Base-by-base conservation (phyloP, 1,140 invertebrate genomes). In the Vanessa atalanta region DNA sequence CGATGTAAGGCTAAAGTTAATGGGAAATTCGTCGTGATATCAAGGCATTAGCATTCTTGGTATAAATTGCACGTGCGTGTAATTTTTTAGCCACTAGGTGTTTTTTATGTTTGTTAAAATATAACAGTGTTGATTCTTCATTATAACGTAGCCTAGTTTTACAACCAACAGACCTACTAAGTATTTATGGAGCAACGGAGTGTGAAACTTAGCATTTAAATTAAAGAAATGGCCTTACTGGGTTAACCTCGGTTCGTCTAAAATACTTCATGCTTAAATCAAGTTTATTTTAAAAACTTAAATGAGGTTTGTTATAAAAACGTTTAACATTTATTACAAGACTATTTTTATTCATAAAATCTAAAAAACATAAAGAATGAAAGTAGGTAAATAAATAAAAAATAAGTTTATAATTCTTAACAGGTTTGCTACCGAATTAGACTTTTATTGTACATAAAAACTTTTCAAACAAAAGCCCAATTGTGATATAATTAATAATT, bases 91-190 rank as follows among this genome's bases (percentile, higher is more conserved):
- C 20, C 47, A 50, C 61, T 61, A 57, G 67, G 67, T 60, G 73
- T 75, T 75, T 75, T 31, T 75, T 74, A 43, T 66, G 67, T 68
- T 75, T 63, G 63, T 75, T 75, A 75, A 75, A 75, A 75, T 75
- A 75, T 60, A 67, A 67, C 47, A 16, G 37, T 65, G 73, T 75
- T 75, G 67, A 75, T 75, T 75, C 68, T 60, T 16, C 73, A 75
- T 75, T 75, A 75, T 50, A 64, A 70, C 60, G 67, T 66, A 75
- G 63, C 73, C 73, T 70, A 75, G 67, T 75, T 75, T 70, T 70
- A 37, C 37, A n/a, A 50, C 65, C 68, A 20, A 47, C 37, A 48
- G 55, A 70, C 48, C 50, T 68, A 75, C 67, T 55, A 23, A 75
- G 68, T 66, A 67, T 70, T 75, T 71, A 70, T 61, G 55, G 64